These are phyloP conservation scores for Lycophotia porphyrea DNA, from an alignment of 2,888 invertebrate species.

Conservation along the genomic window DNA sequence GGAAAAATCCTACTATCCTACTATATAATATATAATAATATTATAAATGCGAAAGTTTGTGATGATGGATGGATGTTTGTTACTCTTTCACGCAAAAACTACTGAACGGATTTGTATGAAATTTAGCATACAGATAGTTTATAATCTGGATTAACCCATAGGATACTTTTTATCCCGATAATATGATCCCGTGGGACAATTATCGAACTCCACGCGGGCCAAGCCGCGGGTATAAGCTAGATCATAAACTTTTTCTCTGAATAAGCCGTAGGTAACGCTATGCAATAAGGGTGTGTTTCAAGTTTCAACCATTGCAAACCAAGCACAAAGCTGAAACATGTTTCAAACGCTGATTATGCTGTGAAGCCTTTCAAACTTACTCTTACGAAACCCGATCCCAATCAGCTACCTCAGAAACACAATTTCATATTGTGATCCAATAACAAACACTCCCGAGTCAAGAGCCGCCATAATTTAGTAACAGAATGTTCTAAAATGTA, in stretches of 20 bases:
- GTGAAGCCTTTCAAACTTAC: slow-evolving; percentile 15
- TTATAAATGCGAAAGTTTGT: no score
- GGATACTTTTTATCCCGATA: no score
- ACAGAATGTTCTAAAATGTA: slow-evolving; percentile 60
- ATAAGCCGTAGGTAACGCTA: neutral
- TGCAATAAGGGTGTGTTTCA: neutral
- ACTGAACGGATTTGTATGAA: no score
- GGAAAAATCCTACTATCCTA: neutral
- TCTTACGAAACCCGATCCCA: slow-evolving; percentile 13
- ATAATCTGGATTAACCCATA: no score
- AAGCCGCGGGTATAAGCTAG: no score
- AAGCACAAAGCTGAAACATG: neutral
- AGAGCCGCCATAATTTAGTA: slow-evolving; percentile 44
- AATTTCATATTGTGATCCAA: slow-evolving; percentile 35
- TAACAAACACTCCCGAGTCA: slow-evolving; percentile 38
- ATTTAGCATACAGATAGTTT: no score
- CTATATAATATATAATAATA: no score
- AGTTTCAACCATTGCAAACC: neutral
- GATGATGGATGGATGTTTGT: no score
- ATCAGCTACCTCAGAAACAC: slow-evolving; percentile 27
- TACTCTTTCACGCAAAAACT: no score
- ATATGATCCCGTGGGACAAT: no score
- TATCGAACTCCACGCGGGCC: no score
- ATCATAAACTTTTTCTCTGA: no score
- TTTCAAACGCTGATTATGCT: slow-evolving; percentile 11